phyloP scores from a whole-genome alignment of 2,113 vertebrate species.

The Hippocampus mohnikei region DNA sequence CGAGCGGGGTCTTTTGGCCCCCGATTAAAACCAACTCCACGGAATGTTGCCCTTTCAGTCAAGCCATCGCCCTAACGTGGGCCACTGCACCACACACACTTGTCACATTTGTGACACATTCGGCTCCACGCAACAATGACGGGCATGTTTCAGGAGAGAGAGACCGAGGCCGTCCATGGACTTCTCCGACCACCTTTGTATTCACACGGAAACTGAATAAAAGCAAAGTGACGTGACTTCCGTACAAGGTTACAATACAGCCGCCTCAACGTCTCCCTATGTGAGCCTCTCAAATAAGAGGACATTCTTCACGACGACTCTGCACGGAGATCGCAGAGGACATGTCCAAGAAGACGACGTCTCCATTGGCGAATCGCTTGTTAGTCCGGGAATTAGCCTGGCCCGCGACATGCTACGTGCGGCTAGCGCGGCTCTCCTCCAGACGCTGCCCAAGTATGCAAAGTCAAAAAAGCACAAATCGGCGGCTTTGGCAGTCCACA shows the following conservation, averaged over 20 bases:
- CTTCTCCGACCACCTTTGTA: too few species aligned
- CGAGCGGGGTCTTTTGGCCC: too few species aligned
- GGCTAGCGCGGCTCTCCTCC: slow-evolving; percentile 16
- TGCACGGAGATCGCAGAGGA: neutral
- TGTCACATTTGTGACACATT: too few species aligned
- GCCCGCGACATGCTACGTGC: slow-evolving; percentile 31
- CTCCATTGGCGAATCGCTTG: neutral
- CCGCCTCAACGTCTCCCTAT: neutral
- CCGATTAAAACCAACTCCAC: too few species aligned
- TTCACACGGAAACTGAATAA: neutral
- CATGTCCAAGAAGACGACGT: neutral
- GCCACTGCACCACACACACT: too few species aligned
- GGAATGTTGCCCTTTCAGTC: too few species aligned
- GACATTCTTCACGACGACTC: neutral
- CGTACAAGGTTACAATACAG: neutral
- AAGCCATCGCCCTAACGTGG: too few species aligned
- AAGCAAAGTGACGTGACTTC: neutral
- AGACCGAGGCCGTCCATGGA: too few species aligned
- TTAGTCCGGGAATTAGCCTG: slow-evolving; percentile 53
- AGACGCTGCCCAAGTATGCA: neutral
- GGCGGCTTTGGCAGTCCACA: neutral
- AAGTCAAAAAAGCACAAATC: neutral
- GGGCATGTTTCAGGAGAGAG: too few species aligned
- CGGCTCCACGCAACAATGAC: too few species aligned
- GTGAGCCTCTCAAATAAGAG: neutral